phyloP scores from a whole-genome alignment of 2,113 vertebrate genomes.

The Sylvietta virens region DNA sequence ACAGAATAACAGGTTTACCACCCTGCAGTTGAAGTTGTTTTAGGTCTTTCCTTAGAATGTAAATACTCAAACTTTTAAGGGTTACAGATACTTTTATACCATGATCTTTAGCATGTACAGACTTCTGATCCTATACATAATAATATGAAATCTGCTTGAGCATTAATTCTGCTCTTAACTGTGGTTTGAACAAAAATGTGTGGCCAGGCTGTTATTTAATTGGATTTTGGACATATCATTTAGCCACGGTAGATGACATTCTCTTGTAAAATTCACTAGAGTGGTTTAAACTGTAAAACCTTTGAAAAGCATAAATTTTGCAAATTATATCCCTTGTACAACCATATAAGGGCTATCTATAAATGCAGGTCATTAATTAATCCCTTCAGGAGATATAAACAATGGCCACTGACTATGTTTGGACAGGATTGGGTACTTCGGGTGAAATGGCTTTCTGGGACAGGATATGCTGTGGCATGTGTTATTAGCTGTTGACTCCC shows the following conservation, averaged over 20 bases:
- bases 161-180: not conserved
- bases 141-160: not conserved
- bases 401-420: not conserved
- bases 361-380: not conserved
- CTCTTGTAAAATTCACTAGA: not conserved
- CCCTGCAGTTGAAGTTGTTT: not conserved
- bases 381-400: not conserved
- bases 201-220: not conserved
- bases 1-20: not conserved
- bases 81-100: not conserved
- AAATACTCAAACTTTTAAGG: not conserved
- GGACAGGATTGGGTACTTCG: not conserved
- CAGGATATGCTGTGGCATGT: not conserved
- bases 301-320: not conserved
- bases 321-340: not conserved
- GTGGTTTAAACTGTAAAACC: not conserved
- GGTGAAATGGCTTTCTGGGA: not conserved
- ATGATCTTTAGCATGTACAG: not conserved
- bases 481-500: not conserved
- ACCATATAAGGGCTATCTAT: not conserved
- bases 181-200: not conserved
- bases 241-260: not conserved
- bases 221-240: not conserved
- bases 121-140: not conserved
- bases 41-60: not conserved